Conservation (phyloP, 2,113 vertebrate species). For the Corynorhinus townsendii region DNA sequence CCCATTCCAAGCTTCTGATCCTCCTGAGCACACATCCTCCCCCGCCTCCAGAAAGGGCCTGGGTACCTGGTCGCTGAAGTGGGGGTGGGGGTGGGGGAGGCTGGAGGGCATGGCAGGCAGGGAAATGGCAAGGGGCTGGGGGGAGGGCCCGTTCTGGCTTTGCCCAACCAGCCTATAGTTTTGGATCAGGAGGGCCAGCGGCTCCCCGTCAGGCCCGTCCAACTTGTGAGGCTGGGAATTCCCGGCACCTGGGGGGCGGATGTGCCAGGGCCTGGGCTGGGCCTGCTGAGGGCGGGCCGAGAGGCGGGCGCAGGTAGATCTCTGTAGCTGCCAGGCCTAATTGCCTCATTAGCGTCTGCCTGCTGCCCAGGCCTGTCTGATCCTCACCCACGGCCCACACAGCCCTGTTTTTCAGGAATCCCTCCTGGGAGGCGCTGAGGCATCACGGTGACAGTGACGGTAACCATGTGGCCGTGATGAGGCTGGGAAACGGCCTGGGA, state of each 20-base stretch:
- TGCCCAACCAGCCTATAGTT: not conserved
- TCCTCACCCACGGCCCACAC: conserved; percentile 21
- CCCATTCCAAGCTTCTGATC: not conserved
- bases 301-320: not conserved
- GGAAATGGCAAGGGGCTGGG: not conserved
- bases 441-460: not conserved
- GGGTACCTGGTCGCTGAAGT: not conserved
- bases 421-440: conserved; percentile 31
- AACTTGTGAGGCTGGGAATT: conserved; percentile 18
- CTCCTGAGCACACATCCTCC: not conserved
- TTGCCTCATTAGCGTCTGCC: conserved; percentile 49
- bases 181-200: not conserved
- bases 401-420: conserved; percentile 65
- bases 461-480: not conserved
- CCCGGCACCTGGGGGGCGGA: conserved; percentile 24
- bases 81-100: not conserved
- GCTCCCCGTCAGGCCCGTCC: not conserved
- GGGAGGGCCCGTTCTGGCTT: not conserved
- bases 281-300: not conserved
- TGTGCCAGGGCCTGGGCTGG: conserved; percentile 51
- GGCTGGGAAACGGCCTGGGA: not conserved
- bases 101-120: not conserved
- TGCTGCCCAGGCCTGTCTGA: conserved; percentile 52
- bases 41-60: not conserved
- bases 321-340: conserved; percentile 48